These are phyloP conservation scores for Hemiscyllium ocellatum DNA, from an alignment of 2,113 vertebrate genomes.

Conservation along the genomic window DNA sequence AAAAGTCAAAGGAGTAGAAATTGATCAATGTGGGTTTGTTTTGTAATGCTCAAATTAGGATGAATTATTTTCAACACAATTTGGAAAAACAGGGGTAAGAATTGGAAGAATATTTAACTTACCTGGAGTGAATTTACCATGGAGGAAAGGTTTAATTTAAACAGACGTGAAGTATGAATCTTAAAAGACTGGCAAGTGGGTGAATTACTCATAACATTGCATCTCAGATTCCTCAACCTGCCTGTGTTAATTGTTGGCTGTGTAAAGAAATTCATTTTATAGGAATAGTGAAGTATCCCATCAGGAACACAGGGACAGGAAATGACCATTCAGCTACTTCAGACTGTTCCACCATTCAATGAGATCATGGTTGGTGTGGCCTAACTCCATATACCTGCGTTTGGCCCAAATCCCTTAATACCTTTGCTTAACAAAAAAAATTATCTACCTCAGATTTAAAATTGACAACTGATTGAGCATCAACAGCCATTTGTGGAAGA, in stretches of 20 bases:
- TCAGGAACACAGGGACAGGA: too few species aligned
- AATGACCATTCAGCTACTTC: too few species aligned
- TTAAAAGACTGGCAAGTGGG: background rate
- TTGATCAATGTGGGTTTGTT: background rate
- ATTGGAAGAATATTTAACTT: background rate
- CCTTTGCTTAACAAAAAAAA: too few species aligned
- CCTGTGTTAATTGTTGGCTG: background rate
- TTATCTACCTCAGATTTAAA: too few species aligned
- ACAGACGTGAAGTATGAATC: background rate
- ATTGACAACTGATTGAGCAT: too few species aligned
- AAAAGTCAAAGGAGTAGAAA: background rate
- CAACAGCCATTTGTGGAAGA: too few species aligned
- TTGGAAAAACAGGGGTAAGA: background rate
- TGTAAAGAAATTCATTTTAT: background rate
- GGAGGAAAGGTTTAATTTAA: background rate
- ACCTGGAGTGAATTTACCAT: background rate
- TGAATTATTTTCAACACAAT: background rate
- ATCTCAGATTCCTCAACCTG: background rate
- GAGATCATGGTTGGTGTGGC: too few species aligned
- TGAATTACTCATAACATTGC: background rate
- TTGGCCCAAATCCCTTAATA: too few species aligned
- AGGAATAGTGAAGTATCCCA: background rate
- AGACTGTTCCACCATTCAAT: too few species aligned
- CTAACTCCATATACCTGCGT: too few species aligned
- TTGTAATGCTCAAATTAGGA: background rate